Evolutionary conservation across 2,113 vertebrate genomes (phyloP), one percentile per base, ranked within the genome.

Genomic region (Gobio gobio): DNA sequence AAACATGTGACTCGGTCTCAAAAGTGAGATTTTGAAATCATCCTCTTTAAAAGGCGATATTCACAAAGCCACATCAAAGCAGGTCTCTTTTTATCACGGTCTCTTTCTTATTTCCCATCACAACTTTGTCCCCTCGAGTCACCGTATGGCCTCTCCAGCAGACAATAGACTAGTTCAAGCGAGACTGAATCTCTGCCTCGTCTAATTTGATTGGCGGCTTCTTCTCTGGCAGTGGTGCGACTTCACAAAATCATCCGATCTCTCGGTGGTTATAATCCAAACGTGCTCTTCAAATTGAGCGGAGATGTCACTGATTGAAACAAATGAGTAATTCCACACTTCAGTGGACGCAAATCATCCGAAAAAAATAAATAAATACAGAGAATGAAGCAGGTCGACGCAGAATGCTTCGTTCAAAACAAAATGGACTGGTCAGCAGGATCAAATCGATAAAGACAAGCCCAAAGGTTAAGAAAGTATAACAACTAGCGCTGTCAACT

Each of bases 301-400:
- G 49, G 29, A 54, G 18, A 51, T 33, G 45, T n/a, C 45, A 8
- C 13, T 68, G 63, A 68, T 43, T 72, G 66, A 73, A 72, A 70
- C 47, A 45, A 83, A 72, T 58, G 47, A 70, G 29, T 70, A 82
- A 70, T 82, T 83, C 66, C 66, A 83, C 81, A 56, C 81, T 58
- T 14, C 49, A 49, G 29, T n/a, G 79, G 79, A 66, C 18, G 1
- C 79, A 81, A 81, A 81, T 81, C 80, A 82, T 24, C 33, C 80
- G 5, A 40, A 56, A 64, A 73, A 68, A n/a, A 64, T n/a, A n/a
- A n/a, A n/a, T n/a, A 72, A 40, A 26, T 43, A 51, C 56, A 2
- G 3, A 66, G 61, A 81, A 68, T 51, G 20, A 81, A 33, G 47
- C 16, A 51, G 29, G 63, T 68, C 8, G 43, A 63, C 26, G 10